Conservation (phyloP, 2,888 invertebrate species). For the Thecocarcelia acutangulata region DNA sequence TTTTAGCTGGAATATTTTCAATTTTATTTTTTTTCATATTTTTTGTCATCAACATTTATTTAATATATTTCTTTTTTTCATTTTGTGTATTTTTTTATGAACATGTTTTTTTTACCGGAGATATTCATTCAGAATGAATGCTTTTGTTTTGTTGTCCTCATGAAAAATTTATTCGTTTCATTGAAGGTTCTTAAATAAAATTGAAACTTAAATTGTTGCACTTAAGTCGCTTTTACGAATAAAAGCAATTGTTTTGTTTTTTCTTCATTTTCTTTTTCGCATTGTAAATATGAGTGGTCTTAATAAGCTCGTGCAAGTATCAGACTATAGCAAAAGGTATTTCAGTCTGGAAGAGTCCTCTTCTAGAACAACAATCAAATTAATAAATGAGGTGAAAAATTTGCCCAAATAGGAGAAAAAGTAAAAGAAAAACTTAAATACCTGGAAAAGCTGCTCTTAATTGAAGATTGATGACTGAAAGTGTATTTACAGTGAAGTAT, state of each 20-base stretch:
- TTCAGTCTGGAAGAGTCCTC: background rate
- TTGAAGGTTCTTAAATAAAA: conserved; percentile 48
- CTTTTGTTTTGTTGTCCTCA: conserved; percentile 25
- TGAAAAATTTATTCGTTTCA: conserved; percentile 39
- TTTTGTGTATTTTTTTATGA: background rate
- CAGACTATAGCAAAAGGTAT: background rate
- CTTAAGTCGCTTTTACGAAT: conserved; percentile 35
- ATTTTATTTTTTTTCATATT: conserved; percentile 19
- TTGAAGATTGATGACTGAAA: background rate
- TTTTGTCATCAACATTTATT: background rate
- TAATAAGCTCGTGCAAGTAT: conserved; percentile 8
- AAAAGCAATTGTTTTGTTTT: conserved; percentile 14
- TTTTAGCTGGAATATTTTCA: conserved; percentile 44
- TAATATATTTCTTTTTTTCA: background rate
- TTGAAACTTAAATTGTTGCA: conserved; percentile 57
- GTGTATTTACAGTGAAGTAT: background rate
- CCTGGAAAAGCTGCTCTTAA: background rate
- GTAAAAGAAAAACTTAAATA: background rate
- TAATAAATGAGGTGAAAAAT: conserved; percentile 25
- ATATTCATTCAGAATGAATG: background rate
- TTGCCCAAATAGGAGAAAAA: background rate
- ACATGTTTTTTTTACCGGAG: background rate
- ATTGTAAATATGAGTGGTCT: background rate
- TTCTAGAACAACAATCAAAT: background rate
- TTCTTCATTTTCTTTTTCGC: background rate